These are phyloP conservation scores for Drepana falcataria DNA, from an alignment of 2,888 invertebrate species.

Conservation along the genomic window DNA sequence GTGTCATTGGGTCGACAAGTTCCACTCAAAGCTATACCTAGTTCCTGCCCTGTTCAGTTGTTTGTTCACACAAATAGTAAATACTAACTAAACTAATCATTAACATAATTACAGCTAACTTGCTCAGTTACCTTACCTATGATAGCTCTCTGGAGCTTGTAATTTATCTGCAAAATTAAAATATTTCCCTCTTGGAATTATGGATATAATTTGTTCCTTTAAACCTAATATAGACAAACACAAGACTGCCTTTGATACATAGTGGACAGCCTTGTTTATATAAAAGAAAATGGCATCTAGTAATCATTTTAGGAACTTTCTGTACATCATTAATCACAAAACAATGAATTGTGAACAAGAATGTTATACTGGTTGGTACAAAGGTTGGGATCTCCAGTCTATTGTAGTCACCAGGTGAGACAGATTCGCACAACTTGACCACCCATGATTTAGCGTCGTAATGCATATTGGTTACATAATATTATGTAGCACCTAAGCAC, in stretches of 20 bases:
- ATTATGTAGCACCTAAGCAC: conserved; percentile 44
- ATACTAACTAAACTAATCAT: conserved; percentile 8
- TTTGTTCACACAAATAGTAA: conserved; percentile 12
- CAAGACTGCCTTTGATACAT: conserved; percentile 37
- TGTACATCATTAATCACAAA: conserved; percentile 54
- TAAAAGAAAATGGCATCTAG: conserved; percentile 57
- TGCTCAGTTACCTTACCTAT: conserved; percentile 16
- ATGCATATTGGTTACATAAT: conserved; percentile 20
- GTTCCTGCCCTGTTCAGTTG: conserved; percentile 3
- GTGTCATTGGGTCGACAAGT: conserved; percentile 13
- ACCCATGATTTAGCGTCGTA: conserved; percentile 14
- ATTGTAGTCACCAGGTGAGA: conserved; percentile 4
- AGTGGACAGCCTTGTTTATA: conserved; percentile 37
- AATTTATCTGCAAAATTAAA: conserved; percentile 9
- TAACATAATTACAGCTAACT: conserved; percentile 13
- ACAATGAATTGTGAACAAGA: conserved; percentile 21
- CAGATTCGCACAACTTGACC: conserved; percentile 10
- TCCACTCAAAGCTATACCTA: neutral
- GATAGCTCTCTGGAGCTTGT: conserved; percentile 23
- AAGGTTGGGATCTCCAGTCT: conserved; percentile 16
- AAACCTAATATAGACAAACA: conserved; percentile 41
- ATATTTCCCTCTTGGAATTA: conserved; percentile 12
- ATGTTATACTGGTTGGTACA: conserved; percentile 3
- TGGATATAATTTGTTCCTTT: conserved; percentile 24
- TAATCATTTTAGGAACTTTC: conserved; percentile 70